Percentiles rank a stretch among this genome's conserved stretches.
Conservation (phyloP, 1,140 invertebrate genomes). For the Eubasilissa regina region DNA sequence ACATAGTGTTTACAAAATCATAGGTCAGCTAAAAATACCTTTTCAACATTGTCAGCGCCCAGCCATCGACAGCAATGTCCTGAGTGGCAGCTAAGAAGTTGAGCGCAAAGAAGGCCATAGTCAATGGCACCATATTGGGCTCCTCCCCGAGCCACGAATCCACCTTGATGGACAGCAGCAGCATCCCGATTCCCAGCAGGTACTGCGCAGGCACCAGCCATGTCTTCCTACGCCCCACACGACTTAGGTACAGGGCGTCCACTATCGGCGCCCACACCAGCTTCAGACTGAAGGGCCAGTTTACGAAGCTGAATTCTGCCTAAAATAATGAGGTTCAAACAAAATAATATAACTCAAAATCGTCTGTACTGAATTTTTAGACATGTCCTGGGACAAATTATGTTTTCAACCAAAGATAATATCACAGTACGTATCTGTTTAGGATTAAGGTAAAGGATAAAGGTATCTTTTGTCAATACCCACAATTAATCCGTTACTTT, state of each 20-base stretch:
- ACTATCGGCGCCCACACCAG: constrained; percentile 98
- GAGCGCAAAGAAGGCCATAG: constrained; percentile 90
- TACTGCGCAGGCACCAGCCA: constrained; percentile 96
- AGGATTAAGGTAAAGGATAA: too few species aligned
- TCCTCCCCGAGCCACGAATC: constrained; percentile 83
- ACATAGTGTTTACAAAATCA: too few species aligned
- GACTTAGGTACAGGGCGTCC: constrained; percentile 88
- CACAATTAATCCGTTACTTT: too few species aligned
- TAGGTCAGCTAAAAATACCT: constrained; percentile 72
- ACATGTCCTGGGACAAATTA: too few species aligned
- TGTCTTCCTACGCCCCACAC: constrained; percentile 94
- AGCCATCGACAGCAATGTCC: constrained; percentile 99
- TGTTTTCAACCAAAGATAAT: too few species aligned
- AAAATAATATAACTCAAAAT: not conserved
- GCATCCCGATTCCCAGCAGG: constrained; percentile 87
- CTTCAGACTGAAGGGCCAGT: constrained; percentile 99
- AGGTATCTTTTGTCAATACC: too few species aligned
- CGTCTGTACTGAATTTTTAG: too few species aligned
- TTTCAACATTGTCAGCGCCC: constrained; percentile 98
- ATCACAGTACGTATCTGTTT: too few species aligned
- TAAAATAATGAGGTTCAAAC: constrained; percentile 71
- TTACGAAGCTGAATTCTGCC: constrained; percentile 98
- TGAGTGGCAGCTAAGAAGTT: constrained; percentile 99
- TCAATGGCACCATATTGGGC: constrained; percentile 88
- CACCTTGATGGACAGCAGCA: constrained; percentile 84